Conservation (phyloP, 2,888 invertebrate genomes). For the Tetheella fluctuosa region DNA sequence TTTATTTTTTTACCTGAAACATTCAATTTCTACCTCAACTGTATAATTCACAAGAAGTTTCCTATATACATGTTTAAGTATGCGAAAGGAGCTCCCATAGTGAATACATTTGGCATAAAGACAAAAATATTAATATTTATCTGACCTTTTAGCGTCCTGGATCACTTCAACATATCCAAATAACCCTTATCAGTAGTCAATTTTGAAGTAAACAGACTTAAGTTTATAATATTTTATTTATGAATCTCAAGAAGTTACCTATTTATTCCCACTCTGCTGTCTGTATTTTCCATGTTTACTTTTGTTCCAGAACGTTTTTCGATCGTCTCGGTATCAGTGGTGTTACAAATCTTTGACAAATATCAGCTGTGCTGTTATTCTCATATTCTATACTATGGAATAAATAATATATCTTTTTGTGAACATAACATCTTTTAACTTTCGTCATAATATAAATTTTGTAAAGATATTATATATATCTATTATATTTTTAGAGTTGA, state of each 20-base stretch:
- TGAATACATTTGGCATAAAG: constrained; percentile 33
- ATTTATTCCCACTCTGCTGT: background rate
- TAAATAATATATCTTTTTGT: too few relatives aligned
- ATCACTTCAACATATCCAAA: background rate
- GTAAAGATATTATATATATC: too few relatives aligned
- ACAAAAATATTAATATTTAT: constrained; percentile 35
- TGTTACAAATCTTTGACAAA: background rate
- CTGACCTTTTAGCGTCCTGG: constrained; percentile 18
- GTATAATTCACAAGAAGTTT: constrained; percentile 2
- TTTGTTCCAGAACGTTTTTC: background rate
- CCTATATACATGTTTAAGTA: constrained; percentile 9
- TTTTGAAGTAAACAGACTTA: background rate
- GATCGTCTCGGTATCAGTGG: background rate
- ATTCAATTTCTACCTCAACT: background rate
- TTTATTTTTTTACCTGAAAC: too few relatives aligned
- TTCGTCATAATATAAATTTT: too few relatives aligned
- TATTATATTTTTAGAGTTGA: too few relatives aligned
- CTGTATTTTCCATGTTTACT: background rate
- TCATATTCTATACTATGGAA: too few relatives aligned
- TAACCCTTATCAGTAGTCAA: background rate
- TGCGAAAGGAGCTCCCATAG: constrained; percentile 21
- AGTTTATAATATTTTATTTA: background rate
- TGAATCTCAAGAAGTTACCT: background rate
- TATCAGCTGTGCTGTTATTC: too few relatives aligned
- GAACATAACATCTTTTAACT: too few relatives aligned